Base-by-base conservation (phyloP, 2,113 vertebrate species). In the Malurus elegans region DNA sequence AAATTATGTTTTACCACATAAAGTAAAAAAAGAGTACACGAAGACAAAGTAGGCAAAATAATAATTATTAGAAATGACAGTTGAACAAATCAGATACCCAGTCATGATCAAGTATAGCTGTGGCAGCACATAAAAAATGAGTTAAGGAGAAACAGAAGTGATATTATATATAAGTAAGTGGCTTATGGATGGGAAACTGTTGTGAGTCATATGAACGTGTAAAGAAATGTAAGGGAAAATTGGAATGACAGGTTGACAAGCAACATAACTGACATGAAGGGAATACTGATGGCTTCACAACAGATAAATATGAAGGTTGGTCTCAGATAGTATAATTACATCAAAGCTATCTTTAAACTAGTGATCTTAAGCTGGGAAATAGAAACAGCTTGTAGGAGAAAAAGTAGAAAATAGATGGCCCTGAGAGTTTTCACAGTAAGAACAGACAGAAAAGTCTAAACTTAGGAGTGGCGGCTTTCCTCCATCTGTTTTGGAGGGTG, bases 271-370 rank as follows among this genome's bases (percentile, higher is more conserved):
- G 92, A 32, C 61, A 90, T 45, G 53, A 81, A 51, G 48, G 73
- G 21, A 73, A 50, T 34, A 50, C 47, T 54, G 44, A 54, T 28
- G 48, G 57, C 67, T 90, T 86, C 18, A 0, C 36, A 82, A 61
- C 53, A 82, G 84, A 88, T 53, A 36, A 70, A 48, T 50, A 20
- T 18, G 69, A 76, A 76, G 79, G 58, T 70, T 92, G 50, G 56
- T 88, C 75, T 93, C 38, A 58, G 79, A 88, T 79, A 2, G 4
- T 75, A 11, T 47, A 75, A 78, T 57, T 69, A 36, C 44, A 36
- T 88, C 79, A 42, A 42, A 62, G 50, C 71, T 97, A 66, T 83
- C 90, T 93, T 93, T 93, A 94, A 83, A 90, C 58, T 66, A 70
- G 51, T 67, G 79, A 79, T 69, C 62, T 88, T 81, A 70, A 71